phyloP scores from a whole-genome alignment of 2,797 vertebrate species.

The Catostomus latipinnis region DNA sequence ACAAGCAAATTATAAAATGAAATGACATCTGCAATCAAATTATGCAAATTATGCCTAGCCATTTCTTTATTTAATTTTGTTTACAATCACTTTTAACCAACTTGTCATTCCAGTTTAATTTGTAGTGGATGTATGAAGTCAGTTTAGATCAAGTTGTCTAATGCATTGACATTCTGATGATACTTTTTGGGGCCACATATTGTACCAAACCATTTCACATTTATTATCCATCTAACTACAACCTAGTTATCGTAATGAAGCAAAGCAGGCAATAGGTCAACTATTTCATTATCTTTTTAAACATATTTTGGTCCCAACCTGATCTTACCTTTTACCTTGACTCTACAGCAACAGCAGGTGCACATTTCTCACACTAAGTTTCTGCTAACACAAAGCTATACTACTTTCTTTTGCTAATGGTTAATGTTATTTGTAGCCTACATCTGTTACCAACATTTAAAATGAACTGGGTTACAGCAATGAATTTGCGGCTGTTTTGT shows the following conservation, averaged over 20 bases:
- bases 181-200: too few species aligned
- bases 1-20: too few species aligned
- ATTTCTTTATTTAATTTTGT: too few species aligned
- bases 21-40: too few species aligned
- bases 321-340: slow-evolving; percentile 48
- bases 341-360: slow-evolving; percentile 42
- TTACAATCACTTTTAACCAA: too few species aligned
- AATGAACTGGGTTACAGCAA: slow-evolving; percentile 44
- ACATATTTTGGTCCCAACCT: slow-evolving; percentile 19
- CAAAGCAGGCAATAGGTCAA: slow-evolving; percentile 63
- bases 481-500: slow-evolving; percentile 66
- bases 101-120: too few species aligned
- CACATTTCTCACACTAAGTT: slow-evolving; percentile 44
- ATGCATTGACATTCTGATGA: too few species aligned
- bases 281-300: slow-evolving; percentile 57
- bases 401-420: neutral
- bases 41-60: too few species aligned
- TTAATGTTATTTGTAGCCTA: neutral
- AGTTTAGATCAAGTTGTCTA: too few species aligned
- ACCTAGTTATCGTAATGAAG: neutral
- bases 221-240: neutral
- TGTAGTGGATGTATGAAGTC: too few species aligned
- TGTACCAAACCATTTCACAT: neutral
- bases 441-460: neutral
- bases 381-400: neutral